These are phyloP conservation scores for Drosophila rufa DNA, from an alignment of 1,140 invertebrate species.

Conservation along the genomic window DNA sequence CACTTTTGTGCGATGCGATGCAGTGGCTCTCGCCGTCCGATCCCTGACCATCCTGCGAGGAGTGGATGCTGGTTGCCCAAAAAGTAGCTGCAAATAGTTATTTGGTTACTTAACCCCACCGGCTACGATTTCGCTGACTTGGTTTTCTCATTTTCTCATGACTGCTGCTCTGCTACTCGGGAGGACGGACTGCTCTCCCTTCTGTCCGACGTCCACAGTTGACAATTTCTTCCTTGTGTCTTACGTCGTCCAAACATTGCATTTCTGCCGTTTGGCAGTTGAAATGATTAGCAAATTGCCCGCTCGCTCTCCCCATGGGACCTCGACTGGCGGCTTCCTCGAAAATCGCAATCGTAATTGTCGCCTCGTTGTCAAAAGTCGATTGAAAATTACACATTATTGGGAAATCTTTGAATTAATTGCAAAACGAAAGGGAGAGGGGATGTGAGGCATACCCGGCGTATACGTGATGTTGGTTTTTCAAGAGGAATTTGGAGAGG, in stretches of 20 bases:
- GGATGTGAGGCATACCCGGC: neutral
- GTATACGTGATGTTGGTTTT: conserved; percentile 24
- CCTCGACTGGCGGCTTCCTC: conserved; percentile 15
- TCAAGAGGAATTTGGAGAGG: no score
- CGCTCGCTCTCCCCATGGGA: conserved; percentile 27
- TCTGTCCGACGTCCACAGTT: conserved; percentile 28
- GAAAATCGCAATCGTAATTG: conserved; percentile 31
- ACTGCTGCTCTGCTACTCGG: neutral
- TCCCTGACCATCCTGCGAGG: conserved; percentile 60
- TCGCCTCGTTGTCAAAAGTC: conserved; percentile 24
- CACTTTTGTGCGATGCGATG: conserved; percentile 59
- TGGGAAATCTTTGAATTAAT: conserved; percentile 31
- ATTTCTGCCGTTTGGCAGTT: conserved; percentile 55
- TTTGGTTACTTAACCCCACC: conserved; percentile 52
- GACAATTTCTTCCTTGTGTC: conserved; percentile 75
- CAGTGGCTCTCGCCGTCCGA: conserved; percentile 37
- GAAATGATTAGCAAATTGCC: conserved; percentile 70
- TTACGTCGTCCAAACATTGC: conserved; percentile 33
- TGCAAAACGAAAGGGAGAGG: neutral
- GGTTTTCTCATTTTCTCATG: conserved; percentile 67
- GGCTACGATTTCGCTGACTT: conserved; percentile 45
- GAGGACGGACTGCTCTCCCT: conserved; percentile 19
- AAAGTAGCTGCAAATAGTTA: conserved; percentile 57
- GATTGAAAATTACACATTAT: conserved; percentile 37
- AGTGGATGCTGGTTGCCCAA: conserved; percentile 21